Evolutionary conservation across 2,797 vertebrate species (phyloP), one percentile per base, ranked within the genome.

Genomic region (Emys orbicularis): DNA sequence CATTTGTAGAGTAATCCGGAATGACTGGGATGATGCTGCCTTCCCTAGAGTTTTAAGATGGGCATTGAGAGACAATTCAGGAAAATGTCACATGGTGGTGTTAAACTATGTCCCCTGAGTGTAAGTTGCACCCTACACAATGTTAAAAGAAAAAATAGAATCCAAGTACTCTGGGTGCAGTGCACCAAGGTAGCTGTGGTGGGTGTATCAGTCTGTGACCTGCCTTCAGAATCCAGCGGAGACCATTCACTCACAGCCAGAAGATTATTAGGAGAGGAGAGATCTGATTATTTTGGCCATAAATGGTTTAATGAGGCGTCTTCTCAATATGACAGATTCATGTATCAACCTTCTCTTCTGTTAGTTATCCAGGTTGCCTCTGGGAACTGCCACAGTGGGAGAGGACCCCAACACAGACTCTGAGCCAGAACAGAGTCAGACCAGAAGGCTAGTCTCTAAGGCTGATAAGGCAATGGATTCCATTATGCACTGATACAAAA

Each of bases 1-100:
- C 12, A 52, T 85, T 81, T 92, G 56, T 93, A 92, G 87, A 94
- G 84, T 87, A 8, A 54, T 83, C 86, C 6, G 87, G 84, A 49
- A 61, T 6, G 0, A 0, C 11, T 25, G 1, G 8, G 31, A 25
- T 72, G 19, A 41, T 19, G 53, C 5, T 29, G 21, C 21, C 3
- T 0, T n/a, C 91, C n/a, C 37, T 91, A 52, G 1, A 37, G 3
- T 27, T 72, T 65, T n/a, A 68, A 68, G 34, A 37, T 68, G 61
- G 19, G 18, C 3, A 1, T 29, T 54, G 29, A 29, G 57, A 84
- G 52, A 19, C 25, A 52, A 47, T 53, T 47, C 9, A 85, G 19
- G 54, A 74, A 65, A 91, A 89, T 9, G 3, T 81, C 57, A 34
- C 31, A 23, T 37, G 37, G 5, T 11, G n/a, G n/a, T 72, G 19